phyloP scores from a whole-genome alignment of 1,140 invertebrate species.

The Latrodectus geometricus region DNA sequence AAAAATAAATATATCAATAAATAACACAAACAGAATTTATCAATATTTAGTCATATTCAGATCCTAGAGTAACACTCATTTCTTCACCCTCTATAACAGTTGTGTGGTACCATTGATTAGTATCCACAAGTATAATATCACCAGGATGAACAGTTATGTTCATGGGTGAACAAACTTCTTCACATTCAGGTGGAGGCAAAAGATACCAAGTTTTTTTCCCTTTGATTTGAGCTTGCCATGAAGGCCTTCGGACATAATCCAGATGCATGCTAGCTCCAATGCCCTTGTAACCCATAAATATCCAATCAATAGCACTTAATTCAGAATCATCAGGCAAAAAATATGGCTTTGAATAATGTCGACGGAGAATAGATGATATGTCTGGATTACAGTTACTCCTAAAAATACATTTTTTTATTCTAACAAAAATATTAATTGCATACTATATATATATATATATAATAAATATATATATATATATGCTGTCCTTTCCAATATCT shows the following conservation, averaged over 20 bases:
- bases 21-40: no score
- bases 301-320: conserved; percentile 90
- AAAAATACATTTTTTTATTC: neutral
- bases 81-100: conserved; percentile 86
- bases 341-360: conserved; percentile 86
- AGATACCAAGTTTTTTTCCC: conserved; percentile 88
- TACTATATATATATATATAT: neutral
- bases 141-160: conserved; percentile 83
- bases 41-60: conserved; percentile 84
- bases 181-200: conserved; percentile 89
- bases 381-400: conserved; percentile 90
- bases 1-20: no score
- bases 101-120: conserved; percentile 94
- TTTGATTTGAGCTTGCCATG: conserved; percentile 92
- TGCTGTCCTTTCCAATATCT: no score
- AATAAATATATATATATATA: no score
- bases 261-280: conserved; percentile 94
- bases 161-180: conserved; percentile 78
- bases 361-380: conserved; percentile 79
- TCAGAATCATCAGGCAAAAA: conserved; percentile 87
- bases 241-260: conserved; percentile 88
- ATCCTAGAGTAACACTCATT: conserved; percentile 93
- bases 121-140: conserved; percentile 93
- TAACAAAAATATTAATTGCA: neutral
- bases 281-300: conserved; percentile 93